Conservation (phyloP, 1,140 invertebrate species). For the Trachymyrmex septentrionalis region DNA sequence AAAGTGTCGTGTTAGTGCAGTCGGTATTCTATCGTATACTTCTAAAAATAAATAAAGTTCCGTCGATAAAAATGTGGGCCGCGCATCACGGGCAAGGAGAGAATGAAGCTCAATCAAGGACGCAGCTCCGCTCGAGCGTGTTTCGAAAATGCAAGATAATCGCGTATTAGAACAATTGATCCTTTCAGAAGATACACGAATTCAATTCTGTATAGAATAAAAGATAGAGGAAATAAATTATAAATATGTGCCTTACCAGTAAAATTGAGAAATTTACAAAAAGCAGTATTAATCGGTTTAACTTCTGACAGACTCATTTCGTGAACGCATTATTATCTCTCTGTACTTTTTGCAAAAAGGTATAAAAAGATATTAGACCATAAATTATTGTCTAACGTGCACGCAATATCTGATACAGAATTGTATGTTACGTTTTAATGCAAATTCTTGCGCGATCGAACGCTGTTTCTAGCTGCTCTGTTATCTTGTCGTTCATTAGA, state of each 20-base stretch:
- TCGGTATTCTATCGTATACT: constrained; percentile 51
- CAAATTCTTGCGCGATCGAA: not conserved
- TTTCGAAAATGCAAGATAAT: constrained; percentile 65
- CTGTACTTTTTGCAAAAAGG: not conserved
- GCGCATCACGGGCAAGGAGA: constrained; percentile 62
- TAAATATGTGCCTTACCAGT: not conserved
- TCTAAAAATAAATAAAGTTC: constrained; percentile 72
- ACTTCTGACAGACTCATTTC: not conserved
- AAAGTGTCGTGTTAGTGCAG: not conserved
- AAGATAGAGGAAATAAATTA: not conserved
- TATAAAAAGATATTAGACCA: not conserved
- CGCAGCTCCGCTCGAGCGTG: constrained; percentile 59
- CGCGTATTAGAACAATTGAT: not conserved
- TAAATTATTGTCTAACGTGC: not conserved
- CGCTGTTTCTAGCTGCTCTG: not conserved
- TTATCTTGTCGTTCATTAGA: not conserved
- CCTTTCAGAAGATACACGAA: not conserved
- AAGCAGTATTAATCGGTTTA: not conserved
- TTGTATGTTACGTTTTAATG: not conserved
- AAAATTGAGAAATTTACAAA: not conserved
- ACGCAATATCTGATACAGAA: not conserved
- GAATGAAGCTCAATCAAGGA: constrained; percentile 56
- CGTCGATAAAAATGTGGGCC: constrained; percentile 72
- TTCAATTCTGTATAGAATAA: not conserved
- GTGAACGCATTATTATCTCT: not conserved